phyloP scores from a whole-genome alignment of 2,888 invertebrate genomes.

The Drosophila mettleri region DNA sequence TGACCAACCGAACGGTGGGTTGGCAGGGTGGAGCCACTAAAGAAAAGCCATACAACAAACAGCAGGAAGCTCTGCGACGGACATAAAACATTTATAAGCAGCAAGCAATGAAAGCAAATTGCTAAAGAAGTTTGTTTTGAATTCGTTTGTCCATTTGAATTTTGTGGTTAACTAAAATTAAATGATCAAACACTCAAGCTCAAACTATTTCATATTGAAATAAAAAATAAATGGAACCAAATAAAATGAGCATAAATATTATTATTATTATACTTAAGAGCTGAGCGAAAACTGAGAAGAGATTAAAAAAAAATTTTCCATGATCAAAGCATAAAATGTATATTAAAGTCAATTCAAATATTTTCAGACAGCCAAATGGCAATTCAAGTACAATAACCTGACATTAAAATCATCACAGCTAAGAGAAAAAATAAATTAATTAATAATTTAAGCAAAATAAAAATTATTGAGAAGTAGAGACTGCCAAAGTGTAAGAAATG shows the following conservation, averaged over 20 bases:
- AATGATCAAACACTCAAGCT: not conserved
- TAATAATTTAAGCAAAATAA: not conserved
- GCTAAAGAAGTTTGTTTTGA: constrained; percentile 69
- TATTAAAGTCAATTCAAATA: not conserved
- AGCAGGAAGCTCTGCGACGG: constrained; percentile 67
- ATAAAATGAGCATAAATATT: not conserved
- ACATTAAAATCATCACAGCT: not conserved
- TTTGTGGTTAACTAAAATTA: constrained; percentile 26
- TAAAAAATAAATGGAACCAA: not conserved
- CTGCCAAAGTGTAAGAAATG: not conserved
- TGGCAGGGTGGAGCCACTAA: not conserved
- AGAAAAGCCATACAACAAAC: constrained; percentile 29
- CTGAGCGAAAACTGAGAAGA: not conserved
- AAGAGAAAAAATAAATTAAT: not conserved
- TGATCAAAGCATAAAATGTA: not conserved
- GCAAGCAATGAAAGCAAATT: constrained; percentile 30
- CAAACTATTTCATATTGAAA: not conserved
- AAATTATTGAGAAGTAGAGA: not conserved
- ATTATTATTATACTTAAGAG: not conserved
- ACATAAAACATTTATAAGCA: constrained; percentile 36
- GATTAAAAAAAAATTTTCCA: not conserved
- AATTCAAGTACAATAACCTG: not conserved
- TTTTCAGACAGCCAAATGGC: not conserved
- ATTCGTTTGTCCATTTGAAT: constrained; percentile 52
- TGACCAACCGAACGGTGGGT: constrained; percentile 32